Base-by-base conservation (phyloP, 2,113 vertebrate species). In the Trichomycterus rosablanca region DNA sequence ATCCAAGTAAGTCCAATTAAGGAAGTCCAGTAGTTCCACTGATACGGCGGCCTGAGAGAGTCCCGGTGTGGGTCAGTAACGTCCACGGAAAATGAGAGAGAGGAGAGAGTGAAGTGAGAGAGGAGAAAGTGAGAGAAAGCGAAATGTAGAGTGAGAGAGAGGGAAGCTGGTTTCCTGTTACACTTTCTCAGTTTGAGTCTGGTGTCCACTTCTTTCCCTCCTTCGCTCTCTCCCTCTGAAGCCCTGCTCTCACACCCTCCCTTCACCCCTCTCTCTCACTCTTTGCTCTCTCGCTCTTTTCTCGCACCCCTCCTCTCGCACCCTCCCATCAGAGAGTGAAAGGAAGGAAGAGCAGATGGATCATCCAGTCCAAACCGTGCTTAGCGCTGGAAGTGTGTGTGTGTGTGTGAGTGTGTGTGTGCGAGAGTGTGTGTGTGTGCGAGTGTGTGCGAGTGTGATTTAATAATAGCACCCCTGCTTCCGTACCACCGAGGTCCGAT, bases 101-200 rank as follows among this genome's bases (percentile, higher is more conserved):
- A 68, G 64, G 79, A 74, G 71, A 44, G 37, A 30, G 51, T 62
- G 63, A 54, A 30, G 68, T 68, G 62, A 52, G 71, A 56, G 76
- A 46, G 50, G 74, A 74, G 61, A 66, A 55, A 71, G 72, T 69
- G 74, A 68, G 68, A 66, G 68, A 42, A 24, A 20, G 45, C 59
- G 57, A 56, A 58, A 45, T 48, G 59, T 60, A 22, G 56, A 56
- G 59, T 51, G 70, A 67, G 78, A 73, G 75, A 55, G 74, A 37
- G 68, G 78, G 65, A 57, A 78, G 70, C 69, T 71, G 82, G 87
- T 87, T 84, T 87, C 84, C 79, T 80, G 75, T 87, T 87, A 85
- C 87, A 83, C 74, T 70, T 74, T 75, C 68, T 73, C 55, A 28
- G 40, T 52, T 71, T 56, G 24, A 40, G 48, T 35, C 59, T 46